These are phyloP conservation scores for Alca torda DNA, from an alignment of 2,797 vertebrate genomes.

Conservation along the genomic window DNA sequence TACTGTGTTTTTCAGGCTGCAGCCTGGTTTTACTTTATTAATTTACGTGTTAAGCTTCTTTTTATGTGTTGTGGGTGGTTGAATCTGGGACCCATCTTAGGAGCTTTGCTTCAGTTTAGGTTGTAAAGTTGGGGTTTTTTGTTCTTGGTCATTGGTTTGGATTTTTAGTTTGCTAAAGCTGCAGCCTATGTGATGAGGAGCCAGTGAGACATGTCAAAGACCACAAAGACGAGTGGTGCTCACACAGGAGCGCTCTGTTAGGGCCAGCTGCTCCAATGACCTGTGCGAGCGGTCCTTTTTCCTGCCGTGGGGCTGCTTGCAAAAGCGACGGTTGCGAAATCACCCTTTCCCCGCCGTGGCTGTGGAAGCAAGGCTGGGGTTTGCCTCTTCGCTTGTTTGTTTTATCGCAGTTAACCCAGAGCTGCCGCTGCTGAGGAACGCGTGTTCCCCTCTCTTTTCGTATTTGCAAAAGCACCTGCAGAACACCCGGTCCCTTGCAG, in stretches of 20 bases:
- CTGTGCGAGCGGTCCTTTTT: not conserved
- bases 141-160: not conserved
- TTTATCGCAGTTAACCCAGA: not conserved
- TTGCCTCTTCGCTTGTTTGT: not conserved
- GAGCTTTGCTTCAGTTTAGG: not conserved
- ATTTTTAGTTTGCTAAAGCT: not conserved
- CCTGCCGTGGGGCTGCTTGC: not conserved
- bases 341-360: not conserved
- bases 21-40: not conserved
- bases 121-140: not conserved
- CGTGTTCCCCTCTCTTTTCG: not conserved
- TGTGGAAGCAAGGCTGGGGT: not conserved
- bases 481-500: not conserved
- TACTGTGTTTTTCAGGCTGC: not conserved
- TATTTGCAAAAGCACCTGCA: not conserved
- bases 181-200: not conserved
- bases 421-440: rapidly evolving
- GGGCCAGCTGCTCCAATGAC: not conserved
- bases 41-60: not conserved
- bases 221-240: rapidly evolving
- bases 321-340: not conserved
- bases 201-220: not conserved
- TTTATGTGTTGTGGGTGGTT: not conserved
- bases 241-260: not conserved
- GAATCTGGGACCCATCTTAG: not conserved